Base-by-base conservation (phyloP, 2,888 invertebrate species). In the Morpho deidamia region DNA sequence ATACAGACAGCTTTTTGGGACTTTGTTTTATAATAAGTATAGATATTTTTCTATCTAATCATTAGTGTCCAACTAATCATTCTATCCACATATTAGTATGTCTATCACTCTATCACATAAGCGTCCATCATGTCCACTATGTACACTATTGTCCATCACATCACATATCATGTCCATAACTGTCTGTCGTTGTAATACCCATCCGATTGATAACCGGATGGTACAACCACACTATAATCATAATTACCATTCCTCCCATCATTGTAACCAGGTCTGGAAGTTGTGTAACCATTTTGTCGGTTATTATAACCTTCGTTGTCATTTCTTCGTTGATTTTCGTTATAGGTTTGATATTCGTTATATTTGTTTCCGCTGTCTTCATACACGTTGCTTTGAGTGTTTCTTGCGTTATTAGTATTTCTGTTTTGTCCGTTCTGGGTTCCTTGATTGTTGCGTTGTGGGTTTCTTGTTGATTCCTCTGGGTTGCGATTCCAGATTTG, bases 401-500 rank as follows among this genome's bases (percentile, higher is more conserved):
- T 47, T 34, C 11, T 9, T 12, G 32, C 43, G 47, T 11, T 11
- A 42, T 8, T 23, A 14, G 14, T 42, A 14, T 12, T 42, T 42
- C 42, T 23, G 23, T 23, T 23, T 23, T 23, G 23, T 23, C 23
- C 23, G 5, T 23, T 23, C n/a, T n/a, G n/a, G 0, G 23, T 23
- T 5, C 5, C 23, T 47, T 39, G 23, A 10, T 38, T 38, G 14
- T 38, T 38, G n/a, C n/a, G 12, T 40, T 39, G 39, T 37, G 34
- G 50, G 7, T 50, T 43, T 34, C 5, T 41, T 10, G 7, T 49
- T 8, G 34, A 8, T 14, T 35, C 41, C 7, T 11, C 35, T 45
- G 44, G 50, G 35, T 44, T 40, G 9, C 49, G 12, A 11, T 44
- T 51, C 55, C 46, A 49, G 11, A 32, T 35, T 43, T 43, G 9